phyloP scores from a whole-genome alignment of 2,888 invertebrate genomes.

The Julus scandinavius region DNA sequence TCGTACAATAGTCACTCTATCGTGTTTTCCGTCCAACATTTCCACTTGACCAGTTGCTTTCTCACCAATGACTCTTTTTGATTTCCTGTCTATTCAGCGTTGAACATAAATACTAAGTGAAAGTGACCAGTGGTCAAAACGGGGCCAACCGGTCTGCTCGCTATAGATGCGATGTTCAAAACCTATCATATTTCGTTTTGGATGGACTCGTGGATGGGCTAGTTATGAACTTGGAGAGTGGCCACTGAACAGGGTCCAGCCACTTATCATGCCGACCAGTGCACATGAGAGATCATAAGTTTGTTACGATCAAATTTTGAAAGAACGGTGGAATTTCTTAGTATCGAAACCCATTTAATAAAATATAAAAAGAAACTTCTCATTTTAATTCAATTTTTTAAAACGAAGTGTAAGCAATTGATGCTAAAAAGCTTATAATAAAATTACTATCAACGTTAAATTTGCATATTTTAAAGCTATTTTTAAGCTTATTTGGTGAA shows the following conservation, averaged over 20 bases:
- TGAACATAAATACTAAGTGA: constrained; percentile 5
- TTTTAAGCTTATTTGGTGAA: too few relatives aligned
- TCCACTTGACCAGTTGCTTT: constrained; percentile 19
- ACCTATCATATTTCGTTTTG: background rate
- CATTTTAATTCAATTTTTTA: too few relatives aligned
- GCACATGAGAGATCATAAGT: background rate
- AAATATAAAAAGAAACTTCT: too few relatives aligned
- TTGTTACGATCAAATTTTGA: background rate
- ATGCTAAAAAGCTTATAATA: too few relatives aligned
- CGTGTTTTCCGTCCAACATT: background rate
- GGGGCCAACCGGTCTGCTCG: background rate
- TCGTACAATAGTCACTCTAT: background rate
- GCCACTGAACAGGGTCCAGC: background rate
- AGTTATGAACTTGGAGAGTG: background rate
- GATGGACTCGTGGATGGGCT: background rate
- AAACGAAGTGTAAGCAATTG: too few relatives aligned
- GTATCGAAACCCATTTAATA: too few relatives aligned
- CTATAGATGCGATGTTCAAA: background rate
- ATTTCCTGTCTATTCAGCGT: constrained; percentile 28
- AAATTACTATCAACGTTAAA: too few relatives aligned
- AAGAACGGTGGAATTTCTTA: background rate
- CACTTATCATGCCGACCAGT: background rate
- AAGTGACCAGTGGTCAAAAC: background rate
- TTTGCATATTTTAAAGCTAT: too few relatives aligned
- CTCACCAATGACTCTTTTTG: constrained; percentile 27